phyloP scores from a whole-genome alignment of 2,888 invertebrate species.

The Coenonympha glycerion region DNA sequence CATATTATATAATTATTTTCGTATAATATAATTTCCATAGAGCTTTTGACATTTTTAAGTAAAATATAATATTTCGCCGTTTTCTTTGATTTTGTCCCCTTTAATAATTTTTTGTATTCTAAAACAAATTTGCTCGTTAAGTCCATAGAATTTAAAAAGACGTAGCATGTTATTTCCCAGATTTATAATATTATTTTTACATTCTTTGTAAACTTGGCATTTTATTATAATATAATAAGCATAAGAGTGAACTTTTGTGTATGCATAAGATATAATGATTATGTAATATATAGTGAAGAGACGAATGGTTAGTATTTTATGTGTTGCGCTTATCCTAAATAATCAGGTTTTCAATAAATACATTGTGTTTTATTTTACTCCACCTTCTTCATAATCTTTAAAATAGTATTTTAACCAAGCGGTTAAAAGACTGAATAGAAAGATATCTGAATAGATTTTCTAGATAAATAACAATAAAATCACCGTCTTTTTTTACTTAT shows the following conservation, averaged over 20 bases:
- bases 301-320: conserved; percentile 38
- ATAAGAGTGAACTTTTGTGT: conserved; percentile 24
- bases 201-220: conserved; percentile 1
- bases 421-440: too few relatives aligned
- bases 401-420: too few relatives aligned
- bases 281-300: conserved; percentile 25
- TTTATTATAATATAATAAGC: conserved; percentile 7
- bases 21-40: background rate
- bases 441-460: too few relatives aligned
- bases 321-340: conserved; percentile 69
- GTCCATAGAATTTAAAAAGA: too few relatives aligned
- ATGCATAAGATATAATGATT: conserved; percentile 29
- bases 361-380: conserved; percentile 52
- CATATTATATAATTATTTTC: background rate
- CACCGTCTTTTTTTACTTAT: too few relatives aligned
- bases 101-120: background rate
- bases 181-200: background rate
- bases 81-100: background rate
- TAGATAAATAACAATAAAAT: too few relatives aligned
- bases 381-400: background rate
- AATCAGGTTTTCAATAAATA: conserved; percentile 68
- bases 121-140: too few relatives aligned
- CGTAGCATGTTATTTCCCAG: background rate
- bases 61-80: background rate
- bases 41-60: background rate